Conservation (phyloP, 2,113 vertebrate species). For the Neogobius melanostomus region DNA sequence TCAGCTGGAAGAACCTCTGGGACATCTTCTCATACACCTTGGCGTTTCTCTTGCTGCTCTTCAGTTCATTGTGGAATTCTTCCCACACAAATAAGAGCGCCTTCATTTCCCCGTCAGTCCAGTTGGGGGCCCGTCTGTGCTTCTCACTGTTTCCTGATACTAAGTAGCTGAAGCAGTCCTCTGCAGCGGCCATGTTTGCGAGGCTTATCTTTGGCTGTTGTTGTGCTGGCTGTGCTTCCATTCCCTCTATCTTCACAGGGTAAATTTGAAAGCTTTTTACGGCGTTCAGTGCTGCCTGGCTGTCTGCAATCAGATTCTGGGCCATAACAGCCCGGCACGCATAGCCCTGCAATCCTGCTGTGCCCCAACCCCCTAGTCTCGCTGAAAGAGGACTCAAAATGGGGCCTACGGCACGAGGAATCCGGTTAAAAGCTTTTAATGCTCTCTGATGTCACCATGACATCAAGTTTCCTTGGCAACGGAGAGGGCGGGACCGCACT, state of each 20-base stretch:
- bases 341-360: conserved; percentile 39
- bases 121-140: conserved; percentile 95
- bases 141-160: conserved; percentile 88
- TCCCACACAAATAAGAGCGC: conserved; percentile 96
- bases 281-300: conserved; percentile 32
- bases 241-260: conserved; percentile 32
- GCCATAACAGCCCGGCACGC: conserved; percentile 36
- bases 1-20: conserved; percentile 94
- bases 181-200: conserved; percentile 85
- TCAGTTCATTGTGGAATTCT: conserved; percentile 93
- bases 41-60: conserved; percentile 95
- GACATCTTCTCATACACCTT: conserved; percentile 99
- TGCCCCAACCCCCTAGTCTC: conserved; percentile 85
- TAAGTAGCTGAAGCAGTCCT: conserved; percentile 87
- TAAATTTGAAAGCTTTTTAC: conserved; percentile 69
- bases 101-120: conserved; percentile 97
- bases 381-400: conserved; percentile 95
- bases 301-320: conserved; percentile 44
- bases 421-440: conserved; percentile 99
- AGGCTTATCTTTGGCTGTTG: conserved; percentile 31
- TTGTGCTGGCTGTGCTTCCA: conserved; percentile 32
- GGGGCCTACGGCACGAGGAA: conserved; percentile 97
- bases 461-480: conserved; percentile 99
- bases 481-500: conserved; percentile 80
- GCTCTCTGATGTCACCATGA: conserved; percentile 95